These are phyloP conservation scores for Monomorium pharaonis DNA, from an alignment of 1,140 invertebrate genomes.

Conservation along the genomic window DNA sequence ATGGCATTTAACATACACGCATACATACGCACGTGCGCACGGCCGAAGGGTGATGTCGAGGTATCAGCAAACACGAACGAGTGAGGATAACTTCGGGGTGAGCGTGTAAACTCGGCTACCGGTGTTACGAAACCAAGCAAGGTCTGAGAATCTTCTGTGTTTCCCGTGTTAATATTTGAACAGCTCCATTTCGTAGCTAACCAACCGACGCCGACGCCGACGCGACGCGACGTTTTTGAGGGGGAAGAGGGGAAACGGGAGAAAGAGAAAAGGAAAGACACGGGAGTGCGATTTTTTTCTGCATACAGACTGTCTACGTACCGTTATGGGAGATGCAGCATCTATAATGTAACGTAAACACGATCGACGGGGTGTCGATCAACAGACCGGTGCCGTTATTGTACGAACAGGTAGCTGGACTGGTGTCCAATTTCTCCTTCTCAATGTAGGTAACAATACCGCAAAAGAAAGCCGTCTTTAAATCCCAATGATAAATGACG, in stretches of 20 bases:
- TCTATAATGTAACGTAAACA: constrained; percentile 43
- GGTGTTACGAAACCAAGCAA: constrained; percentile 79
- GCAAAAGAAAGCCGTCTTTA: neutral
- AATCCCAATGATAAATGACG: neutral
- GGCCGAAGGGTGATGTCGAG: constrained; percentile 44
- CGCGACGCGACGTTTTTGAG: constrained; percentile 12
- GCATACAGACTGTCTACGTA: neutral
- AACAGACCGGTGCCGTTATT: neutral
- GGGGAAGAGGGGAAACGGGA: neutral
- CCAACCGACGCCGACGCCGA: constrained; percentile 16
- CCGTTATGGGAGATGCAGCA: constrained; percentile 8
- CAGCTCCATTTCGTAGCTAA: constrained; percentile 65
- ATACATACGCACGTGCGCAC: neutral
- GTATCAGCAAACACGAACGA: constrained; percentile 72
- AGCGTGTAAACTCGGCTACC: constrained; percentile 78
- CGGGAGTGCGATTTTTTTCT: constrained; percentile 34
- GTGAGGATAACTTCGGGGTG: constrained; percentile 68
- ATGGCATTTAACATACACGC: neutral
- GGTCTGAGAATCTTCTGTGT: constrained; percentile 74
- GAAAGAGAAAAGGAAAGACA: neutral
- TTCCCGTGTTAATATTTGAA: constrained; percentile 82
- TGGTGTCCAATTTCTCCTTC: neutral
- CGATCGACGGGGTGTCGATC: neutral
- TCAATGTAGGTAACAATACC: neutral
- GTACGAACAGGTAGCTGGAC: neutral